Conservation (phyloP, 2,797 vertebrate species). For the Lutra lutra region DNA sequence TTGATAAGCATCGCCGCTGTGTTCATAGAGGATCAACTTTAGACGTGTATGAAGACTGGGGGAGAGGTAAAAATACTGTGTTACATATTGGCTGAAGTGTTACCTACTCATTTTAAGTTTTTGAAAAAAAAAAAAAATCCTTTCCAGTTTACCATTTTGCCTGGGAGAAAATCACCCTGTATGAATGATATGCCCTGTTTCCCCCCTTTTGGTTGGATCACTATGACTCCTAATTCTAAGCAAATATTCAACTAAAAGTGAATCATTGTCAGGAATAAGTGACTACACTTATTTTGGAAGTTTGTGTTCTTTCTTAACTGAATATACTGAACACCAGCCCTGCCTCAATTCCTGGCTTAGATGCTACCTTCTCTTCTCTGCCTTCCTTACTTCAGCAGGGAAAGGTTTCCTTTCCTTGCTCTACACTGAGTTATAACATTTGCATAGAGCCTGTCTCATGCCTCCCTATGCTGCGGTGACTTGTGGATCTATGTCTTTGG, state of each 20-base stretch:
- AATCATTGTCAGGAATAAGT: background rate
- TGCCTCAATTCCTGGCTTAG: background rate
- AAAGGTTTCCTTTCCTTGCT: background rate
- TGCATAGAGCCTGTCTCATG: fast-evolving
- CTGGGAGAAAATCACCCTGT: background rate
- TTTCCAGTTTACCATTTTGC: background rate
- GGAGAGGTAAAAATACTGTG: background rate
- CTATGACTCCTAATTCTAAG: background rate
- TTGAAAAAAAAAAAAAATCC: background rate
- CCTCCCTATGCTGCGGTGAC: fast-evolving
- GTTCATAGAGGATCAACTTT: background rate
- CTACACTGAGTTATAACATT: background rate
- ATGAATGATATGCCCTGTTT: background rate
- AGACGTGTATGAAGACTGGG: background rate
- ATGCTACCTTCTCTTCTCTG: background rate
- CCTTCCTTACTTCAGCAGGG: background rate
- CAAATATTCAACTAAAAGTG: background rate
- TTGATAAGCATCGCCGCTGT: background rate
- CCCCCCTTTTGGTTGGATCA: background rate
- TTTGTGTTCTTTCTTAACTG: background rate
- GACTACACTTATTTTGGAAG: background rate
- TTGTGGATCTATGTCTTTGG: background rate
- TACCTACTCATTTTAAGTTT: background rate
- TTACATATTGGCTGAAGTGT: background rate
- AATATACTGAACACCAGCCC: background rate